Conservation (phyloP, 2,113 vertebrate species). For the Psettodes erumei region DNA sequence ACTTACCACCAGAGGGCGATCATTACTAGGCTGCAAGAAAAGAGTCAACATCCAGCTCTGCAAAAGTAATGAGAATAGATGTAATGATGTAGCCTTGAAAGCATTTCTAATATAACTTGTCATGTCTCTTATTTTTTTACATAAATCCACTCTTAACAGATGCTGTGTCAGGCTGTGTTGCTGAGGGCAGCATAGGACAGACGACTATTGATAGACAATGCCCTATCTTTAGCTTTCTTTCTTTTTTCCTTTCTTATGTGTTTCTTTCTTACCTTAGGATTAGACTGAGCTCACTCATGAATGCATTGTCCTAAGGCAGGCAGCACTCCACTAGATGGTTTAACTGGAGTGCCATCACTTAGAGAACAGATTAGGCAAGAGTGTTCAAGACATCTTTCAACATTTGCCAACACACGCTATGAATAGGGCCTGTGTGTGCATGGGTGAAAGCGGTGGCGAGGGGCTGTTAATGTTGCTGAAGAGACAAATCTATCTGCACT, state of each 20-base stretch:
- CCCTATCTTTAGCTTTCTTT: background rate
- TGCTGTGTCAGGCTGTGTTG: background rate
- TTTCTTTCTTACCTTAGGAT: background rate
- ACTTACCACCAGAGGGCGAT: slow-evolving; percentile 47
- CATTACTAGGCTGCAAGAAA: background rate
- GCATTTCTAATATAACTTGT: background rate
- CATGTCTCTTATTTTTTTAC: background rate
- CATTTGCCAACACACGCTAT: slow-evolving; percentile 65
- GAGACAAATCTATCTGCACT: slow-evolving; percentile 31
- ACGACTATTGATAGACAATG: background rate
- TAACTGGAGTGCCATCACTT: slow-evolving; percentile 76
- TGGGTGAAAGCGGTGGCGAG: slow-evolving; percentile 29
- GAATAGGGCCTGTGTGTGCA: slow-evolving; percentile 60
- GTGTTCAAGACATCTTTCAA: slow-evolving; percentile 65
- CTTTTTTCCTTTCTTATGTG: background rate
- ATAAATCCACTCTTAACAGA: background rate
- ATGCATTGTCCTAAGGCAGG: slow-evolving; percentile 48
- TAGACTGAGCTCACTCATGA: slow-evolving; percentile 33
- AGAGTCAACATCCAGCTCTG: background rate
- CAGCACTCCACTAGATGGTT: slow-evolving; percentile 56
- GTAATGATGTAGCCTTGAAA: background rate
- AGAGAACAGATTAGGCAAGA: slow-evolving; percentile 70
- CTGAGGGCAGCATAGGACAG: background rate
- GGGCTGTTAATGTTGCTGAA: slow-evolving; percentile 34
- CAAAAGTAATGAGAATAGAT: background rate